These are phyloP conservation scores for Drosophila cognata DNA, from an alignment of 2,888 invertebrate species.

Conservation along the genomic window DNA sequence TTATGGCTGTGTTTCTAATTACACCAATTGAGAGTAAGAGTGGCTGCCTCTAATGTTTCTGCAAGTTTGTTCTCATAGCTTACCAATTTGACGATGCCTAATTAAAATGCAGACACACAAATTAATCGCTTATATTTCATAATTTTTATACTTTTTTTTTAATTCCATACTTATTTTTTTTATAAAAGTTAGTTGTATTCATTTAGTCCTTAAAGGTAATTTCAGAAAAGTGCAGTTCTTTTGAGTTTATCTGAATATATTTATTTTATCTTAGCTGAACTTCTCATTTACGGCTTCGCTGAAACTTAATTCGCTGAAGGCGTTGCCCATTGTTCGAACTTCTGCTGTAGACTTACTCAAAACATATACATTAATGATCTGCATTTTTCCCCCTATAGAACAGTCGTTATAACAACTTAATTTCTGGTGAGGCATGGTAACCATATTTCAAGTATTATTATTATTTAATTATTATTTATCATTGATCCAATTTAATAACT, in stretches of 20 bases:
- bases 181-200: background rate
- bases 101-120: slow-evolving; percentile 6
- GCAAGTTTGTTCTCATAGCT: slow-evolving; percentile 20
- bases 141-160: background rate
- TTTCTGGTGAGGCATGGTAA: background rate
- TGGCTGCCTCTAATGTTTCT: slow-evolving; percentile 19
- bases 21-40: slow-evolving; percentile 24
- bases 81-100: background rate
- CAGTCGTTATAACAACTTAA: no score
- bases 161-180: background rate
- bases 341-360: background rate
- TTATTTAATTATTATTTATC: background rate
- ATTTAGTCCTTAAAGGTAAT: background rate
- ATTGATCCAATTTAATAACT: background rate
- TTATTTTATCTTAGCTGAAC: background rate
- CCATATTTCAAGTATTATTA: background rate
- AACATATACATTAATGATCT: background rate
- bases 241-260: background rate
- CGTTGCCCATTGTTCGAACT: background rate
- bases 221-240: background rate
- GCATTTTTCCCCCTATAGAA: background rate
- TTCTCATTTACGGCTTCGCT: background rate
- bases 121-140: background rate
- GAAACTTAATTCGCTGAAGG: background rate
- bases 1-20: slow-evolving; percentile 39